These are phyloP conservation scores for Protula sp. DNA, from an alignment of 2,888 invertebrate species.

Conservation along the genomic window DNA sequence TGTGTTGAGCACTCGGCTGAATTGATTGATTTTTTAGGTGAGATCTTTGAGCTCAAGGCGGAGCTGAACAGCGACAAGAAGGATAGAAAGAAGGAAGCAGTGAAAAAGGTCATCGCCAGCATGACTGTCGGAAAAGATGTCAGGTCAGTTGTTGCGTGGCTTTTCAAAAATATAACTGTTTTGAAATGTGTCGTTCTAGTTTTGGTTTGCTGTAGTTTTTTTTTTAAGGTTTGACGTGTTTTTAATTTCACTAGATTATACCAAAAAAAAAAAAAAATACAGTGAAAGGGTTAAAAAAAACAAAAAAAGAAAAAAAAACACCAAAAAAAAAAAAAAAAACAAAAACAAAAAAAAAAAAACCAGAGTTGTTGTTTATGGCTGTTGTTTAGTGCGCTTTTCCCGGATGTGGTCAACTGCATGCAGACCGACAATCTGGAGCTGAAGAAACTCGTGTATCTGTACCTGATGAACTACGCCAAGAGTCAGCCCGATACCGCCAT, in stretches of 20 bases:
- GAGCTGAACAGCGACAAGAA: conserved; percentile 99
- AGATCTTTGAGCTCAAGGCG: conserved; percentile 98
- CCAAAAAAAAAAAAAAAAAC: too few species aligned
- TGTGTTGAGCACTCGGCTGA: too few species aligned
- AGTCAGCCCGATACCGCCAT: conserved; percentile 99
- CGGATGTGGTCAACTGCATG: conserved; percentile 99
- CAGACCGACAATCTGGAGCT: conserved; percentile 98
- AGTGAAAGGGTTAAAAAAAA: too few species aligned
- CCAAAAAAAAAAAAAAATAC: too few species aligned
- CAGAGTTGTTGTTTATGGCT: not conserved
- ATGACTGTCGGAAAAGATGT: conserved; percentile 99
- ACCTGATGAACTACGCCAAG: conserved; percentile 99
- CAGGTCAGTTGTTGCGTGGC: conserved; percentile 47
- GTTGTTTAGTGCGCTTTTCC: conserved; percentile 72
- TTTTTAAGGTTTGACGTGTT: not conserved
- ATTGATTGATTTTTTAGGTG: conserved; percentile 63
- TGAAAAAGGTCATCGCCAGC: conserved; percentile 98
- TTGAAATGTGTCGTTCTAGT: not conserved
- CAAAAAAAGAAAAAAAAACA: too few species aligned
- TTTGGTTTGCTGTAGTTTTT: not conserved
- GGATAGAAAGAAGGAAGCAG: conserved; percentile 98
- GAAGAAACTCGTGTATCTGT: conserved; percentile 96
- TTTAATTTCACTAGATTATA: not conserved
- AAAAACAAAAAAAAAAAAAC: too few species aligned
- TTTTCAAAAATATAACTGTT: not conserved